Percentiles rank a stretch among this genome's conserved stretches.
Evolutionary conservation across 2,113 vertebrate species (phyloP).

Genomic region (Miniopterus natalensis): DNA sequence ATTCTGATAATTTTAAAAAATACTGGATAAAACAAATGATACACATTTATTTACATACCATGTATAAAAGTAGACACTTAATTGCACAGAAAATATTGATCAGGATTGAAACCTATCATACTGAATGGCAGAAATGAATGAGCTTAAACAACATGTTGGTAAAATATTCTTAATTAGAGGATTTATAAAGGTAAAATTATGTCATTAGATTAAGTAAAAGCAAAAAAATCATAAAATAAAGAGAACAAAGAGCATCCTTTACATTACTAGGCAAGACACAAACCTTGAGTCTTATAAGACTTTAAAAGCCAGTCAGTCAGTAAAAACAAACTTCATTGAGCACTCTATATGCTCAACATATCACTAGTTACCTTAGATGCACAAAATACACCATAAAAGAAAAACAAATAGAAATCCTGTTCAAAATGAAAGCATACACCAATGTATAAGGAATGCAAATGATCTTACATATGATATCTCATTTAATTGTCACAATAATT

Average conservation of each 20-base stretch:
- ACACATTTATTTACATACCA: neutral
- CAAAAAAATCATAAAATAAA: neutral
- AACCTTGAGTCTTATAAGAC: neutral
- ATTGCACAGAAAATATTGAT: neutral
- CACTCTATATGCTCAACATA: neutral
- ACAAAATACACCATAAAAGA: neutral
- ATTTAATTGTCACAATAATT: neutral
- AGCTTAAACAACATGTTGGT: neutral
- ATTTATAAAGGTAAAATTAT: conserved; percentile 33
- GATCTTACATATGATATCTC: neutral
- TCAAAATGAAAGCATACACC: neutral
- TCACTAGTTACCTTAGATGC: neutral
- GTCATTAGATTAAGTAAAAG: neutral
- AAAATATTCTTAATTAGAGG: neutral
- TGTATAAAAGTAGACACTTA: neutral
- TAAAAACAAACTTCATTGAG: neutral
- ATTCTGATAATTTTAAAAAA: neutral
- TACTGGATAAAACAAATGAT: neutral
- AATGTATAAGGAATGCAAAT: neutral
- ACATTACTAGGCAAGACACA: neutral
- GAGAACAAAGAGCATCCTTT: neutral
- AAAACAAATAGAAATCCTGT: neutral
- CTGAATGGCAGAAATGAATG: neutral
- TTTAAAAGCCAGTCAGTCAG: neutral
- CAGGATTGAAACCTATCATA: neutral